phyloP scores from a whole-genome alignment of 2,888 invertebrate species.

The Tillus elongatus region DNA sequence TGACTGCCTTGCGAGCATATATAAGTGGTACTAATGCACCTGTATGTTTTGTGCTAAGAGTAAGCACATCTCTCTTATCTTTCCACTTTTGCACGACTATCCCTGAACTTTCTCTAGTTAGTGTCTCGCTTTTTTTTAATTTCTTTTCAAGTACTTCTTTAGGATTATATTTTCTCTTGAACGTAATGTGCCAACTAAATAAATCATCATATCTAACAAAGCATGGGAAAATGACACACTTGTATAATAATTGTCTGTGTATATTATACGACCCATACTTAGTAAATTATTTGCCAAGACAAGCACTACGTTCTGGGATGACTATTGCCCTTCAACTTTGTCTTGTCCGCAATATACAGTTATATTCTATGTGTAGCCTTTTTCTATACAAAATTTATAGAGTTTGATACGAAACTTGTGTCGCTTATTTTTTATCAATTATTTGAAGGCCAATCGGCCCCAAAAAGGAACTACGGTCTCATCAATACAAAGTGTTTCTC shows the following conservation, averaged over 20 bases:
- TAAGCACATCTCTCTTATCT: slow-evolving; percentile 28
- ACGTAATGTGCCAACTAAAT: slow-evolving; percentile 3
- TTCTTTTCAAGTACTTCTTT: neutral
- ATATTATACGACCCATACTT: neutral
- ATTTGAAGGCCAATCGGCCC: too few species aligned
- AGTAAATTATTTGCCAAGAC: too few species aligned
- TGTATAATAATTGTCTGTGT: neutral
- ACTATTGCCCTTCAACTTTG: too few species aligned
- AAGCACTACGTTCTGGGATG: too few species aligned
- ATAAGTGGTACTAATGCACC: slow-evolving; percentile 18
- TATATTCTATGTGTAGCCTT: too few species aligned
- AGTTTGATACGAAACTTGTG: too few species aligned
- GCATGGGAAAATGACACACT: neutral
- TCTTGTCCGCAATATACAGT: too few species aligned
- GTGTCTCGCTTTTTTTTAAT: neutral
- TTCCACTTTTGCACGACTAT: slow-evolving; percentile 26
- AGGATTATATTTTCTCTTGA: neutral
- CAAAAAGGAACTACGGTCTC: too few species aligned
- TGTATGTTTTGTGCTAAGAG: slow-evolving; percentile 26
- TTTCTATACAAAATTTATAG: too few species aligned
- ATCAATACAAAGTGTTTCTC: too few species aligned
- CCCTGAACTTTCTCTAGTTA: slow-evolving; percentile 16
- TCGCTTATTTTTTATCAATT: too few species aligned
- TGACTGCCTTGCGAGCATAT: slow-evolving; percentile 16
- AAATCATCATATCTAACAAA: neutral